Evolutionary conservation across 1,140 invertebrate species (phyloP).

Genomic region (Asobara japonica): DNA sequence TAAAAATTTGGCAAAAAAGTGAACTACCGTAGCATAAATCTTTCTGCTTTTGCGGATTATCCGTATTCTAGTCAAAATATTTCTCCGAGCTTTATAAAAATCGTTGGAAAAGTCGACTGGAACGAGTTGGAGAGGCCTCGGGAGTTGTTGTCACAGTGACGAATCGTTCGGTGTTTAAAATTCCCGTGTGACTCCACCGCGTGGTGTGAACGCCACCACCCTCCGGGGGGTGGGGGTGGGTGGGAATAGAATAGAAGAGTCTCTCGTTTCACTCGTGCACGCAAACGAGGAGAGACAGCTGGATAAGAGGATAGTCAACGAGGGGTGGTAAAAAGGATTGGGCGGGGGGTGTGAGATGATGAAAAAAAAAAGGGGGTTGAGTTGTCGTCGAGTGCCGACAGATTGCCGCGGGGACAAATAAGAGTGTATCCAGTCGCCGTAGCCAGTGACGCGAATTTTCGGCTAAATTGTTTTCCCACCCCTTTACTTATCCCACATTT

Average conservation of each 20-base stretch:
- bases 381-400: slow-evolving; percentile 52
- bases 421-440: slow-evolving; percentile 48
- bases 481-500: not conserved
- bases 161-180: slow-evolving; percentile 60
- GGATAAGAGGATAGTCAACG: slow-evolving; percentile 21
- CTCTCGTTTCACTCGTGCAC: not conserved
- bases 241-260: not conserved
- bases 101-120: not conserved
- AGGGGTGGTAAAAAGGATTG: slow-evolving; percentile 33
- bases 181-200: slow-evolving; percentile 55
- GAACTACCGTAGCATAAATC: too few species aligned
- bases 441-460: slow-evolving; percentile 16
- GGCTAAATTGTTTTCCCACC: slow-evolving; percentile 20
- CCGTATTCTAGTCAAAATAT: too few species aligned
- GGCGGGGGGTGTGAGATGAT: slow-evolving; percentile 33
- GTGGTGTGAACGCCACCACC: not conserved
- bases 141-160: slow-evolving; percentile 36
- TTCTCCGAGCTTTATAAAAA: too few species aligned
- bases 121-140: not conserved
- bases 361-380: slow-evolving; percentile 36
- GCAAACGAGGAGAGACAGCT: slow-evolving; percentile 1
- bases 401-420: slow-evolving; percentile 62
- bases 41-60: too few species aligned
- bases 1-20: too few species aligned
- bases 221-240: not conserved